Base-by-base conservation (phyloP, 2,888 invertebrate species). In the Lasioglossum lativentre region DNA sequence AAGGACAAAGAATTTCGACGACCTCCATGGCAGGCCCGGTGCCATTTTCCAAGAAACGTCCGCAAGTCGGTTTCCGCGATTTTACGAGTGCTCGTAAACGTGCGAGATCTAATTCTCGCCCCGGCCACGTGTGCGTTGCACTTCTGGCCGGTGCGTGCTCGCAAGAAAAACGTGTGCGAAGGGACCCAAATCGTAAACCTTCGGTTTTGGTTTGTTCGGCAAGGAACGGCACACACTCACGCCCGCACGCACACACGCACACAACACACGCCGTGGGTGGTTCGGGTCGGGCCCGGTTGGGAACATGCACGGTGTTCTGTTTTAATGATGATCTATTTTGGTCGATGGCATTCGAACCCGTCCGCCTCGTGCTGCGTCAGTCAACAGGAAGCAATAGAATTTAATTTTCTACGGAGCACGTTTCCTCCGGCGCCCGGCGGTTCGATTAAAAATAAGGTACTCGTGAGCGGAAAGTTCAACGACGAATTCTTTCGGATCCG, bases 341-440 rank as follows among this genome's bases (percentile, higher is more conserved):
- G 90, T 87, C 88, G 82, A 77, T 89, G 83, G 85, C 87, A 90
- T 86, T 87, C 89, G 83, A 83, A 88, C 82, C 72, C 83, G 34
- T 34, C 74, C 81, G 86, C 80, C 78, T 45, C 76, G 73, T 86
- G 90, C 88, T 86, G 86, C 81, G 88, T 90, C 88, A 88, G 90
- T 90, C 88, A 89, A 90, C 90, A 89, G 90, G 90, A 90, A 90
- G 88, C 80, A 75, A 90, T 90, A 89, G 90, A 90, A 89, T 90
- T 90, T 90, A 85, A 90, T 90, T 90, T 88, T 88, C 86, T 82
- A 78, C 82, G 82, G 80, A 70, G 86, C 83, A 80, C 86, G 83
- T 86, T 83, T 86, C 78, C 83, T 83, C 75, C 78, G 75, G 71
- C 71, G 63, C 47, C 73, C 66, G 63, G 68, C 73, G 84, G 78